Evolutionary conservation across 2,888 invertebrate genomes (phyloP), one percentile per base, ranked within the genome.

Genomic region (Eupeodes luniger): DNA sequence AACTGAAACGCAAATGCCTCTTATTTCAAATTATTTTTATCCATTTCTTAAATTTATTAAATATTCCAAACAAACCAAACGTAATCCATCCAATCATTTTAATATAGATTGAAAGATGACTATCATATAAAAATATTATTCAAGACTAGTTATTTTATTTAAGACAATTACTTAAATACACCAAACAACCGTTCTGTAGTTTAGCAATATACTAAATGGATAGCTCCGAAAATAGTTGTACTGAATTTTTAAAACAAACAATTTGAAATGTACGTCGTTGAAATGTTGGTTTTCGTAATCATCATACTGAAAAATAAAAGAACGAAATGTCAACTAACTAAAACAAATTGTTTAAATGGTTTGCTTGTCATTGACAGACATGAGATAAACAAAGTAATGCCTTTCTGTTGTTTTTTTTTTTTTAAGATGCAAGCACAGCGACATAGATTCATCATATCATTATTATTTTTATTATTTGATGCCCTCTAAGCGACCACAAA

Each of bases 341-440:
- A 44, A 49, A 80, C 81, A 69, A 85, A 85, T 85, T 85, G 80
- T 66, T 80, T 75, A 76, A 85, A 80, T 80, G 80, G 59, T 76
- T 64, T 34, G 75, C 70, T 75, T 76, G 85, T 57, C 85, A 80
- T 59, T 80, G 62, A 51, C 67, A 49, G 62, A 64, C 80, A 76
- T 85, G 76, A 64, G 69, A 84, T 69, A 81, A 69, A 85, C 80
- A 85, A 80, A 59, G 6, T 19, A 55, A 69, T 76, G 67, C 70
- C 70, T 34, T 62, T 47, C n/a, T 55, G 7, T 51, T 36, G 6
- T 14, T 47, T 16, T n/a, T 16, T 9, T 55, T 55, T 40, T 64
- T 16, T 59, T n/a, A n/a, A 61, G 51, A 61, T 72, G 19, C 36
- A 77, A 44, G 16, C 51, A 55, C 72, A 72, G 36, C 57, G 59